Evolutionary conservation across 2,113 vertebrate species (phyloP).

Genomic region (Tragelaphus imberbis): DNA sequence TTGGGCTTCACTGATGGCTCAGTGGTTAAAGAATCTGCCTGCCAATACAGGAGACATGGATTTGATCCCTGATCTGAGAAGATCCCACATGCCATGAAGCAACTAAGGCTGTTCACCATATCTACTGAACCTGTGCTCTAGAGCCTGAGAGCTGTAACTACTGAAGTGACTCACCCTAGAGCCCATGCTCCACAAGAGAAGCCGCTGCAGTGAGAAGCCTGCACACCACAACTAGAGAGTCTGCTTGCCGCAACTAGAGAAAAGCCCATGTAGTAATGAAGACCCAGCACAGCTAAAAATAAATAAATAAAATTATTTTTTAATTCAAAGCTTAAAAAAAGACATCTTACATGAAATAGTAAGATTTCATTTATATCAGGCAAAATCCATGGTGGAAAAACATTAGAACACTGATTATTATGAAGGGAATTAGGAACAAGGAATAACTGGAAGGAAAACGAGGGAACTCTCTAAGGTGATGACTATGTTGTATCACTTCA

Average conservation of each 20-base stretch:
- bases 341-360: background rate
- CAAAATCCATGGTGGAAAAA: background rate
- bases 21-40: background rate
- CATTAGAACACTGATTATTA: background rate
- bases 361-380: background rate
- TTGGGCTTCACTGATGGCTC: background rate
- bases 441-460: background rate
- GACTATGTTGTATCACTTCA: background rate
- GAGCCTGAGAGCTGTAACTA: background rate
- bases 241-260: background rate
- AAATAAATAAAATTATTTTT: background rate
- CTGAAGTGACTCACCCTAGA: background rate
- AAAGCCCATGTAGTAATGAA: background rate
- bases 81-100: background rate
- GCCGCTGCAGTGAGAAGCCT: background rate
- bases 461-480: background rate
- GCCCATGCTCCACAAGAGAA: background rate
- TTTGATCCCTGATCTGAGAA: background rate
- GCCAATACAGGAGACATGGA: background rate
- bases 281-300: background rate
- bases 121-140: background rate
- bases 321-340: background rate
- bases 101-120: background rate
- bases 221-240: background rate
- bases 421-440: background rate